Evolutionary conservation across 2,797 vertebrate genomes (phyloP).

Genomic region (Trematomus bernacchii): DNA sequence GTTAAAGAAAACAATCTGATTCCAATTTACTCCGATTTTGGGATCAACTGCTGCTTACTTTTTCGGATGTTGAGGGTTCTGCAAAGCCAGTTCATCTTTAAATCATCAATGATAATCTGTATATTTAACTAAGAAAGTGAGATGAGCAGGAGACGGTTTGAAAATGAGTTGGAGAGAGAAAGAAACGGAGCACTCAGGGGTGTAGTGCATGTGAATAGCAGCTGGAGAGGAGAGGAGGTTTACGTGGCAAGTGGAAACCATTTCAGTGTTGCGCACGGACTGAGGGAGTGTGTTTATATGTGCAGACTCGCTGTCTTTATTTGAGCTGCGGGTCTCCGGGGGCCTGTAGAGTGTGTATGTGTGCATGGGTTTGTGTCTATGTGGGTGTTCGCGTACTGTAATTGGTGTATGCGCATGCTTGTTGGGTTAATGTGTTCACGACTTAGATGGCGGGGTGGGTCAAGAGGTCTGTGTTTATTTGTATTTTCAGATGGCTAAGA

Average conservation of each 20-base stretch:
- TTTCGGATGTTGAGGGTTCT: slow-evolving; percentile 4
- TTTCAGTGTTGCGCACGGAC: slow-evolving; percentile 77
- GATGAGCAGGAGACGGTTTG: slow-evolving; percentile 45
- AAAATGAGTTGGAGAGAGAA: slow-evolving; percentile 53
- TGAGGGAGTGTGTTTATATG: slow-evolving; percentile 75
- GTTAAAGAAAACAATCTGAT: slow-evolving; percentile 13
- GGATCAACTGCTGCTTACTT: slow-evolving; percentile 18
- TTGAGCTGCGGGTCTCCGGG: slow-evolving; percentile 70
- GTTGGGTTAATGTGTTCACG: slow-evolving; percentile 50
- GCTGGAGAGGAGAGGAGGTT: slow-evolving; percentile 87
- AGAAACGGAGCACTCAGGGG: slow-evolving; percentile 67
- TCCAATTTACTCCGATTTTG: slow-evolving; percentile 11
- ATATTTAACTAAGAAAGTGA: slow-evolving; percentile 39
- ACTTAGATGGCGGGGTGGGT: slow-evolving; percentile 56
- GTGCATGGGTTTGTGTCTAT: slow-evolving; percentile 27
- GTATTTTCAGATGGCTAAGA: slow-evolving; percentile 71
- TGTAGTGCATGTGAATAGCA: slow-evolving; percentile 88
- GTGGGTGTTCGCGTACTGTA: slow-evolving; percentile 45
- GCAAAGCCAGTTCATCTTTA: slow-evolving; percentile 32
- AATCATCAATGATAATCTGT: slow-evolving; percentile 42
- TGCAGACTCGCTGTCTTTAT: slow-evolving; percentile 70
- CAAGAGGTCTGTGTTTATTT: slow-evolving; percentile 68
- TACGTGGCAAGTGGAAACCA: slow-evolving; percentile 89
- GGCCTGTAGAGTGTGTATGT: slow-evolving; percentile 46
- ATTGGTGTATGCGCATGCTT: slow-evolving; percentile 14